phyloP scores from a whole-genome alignment of 2,113 vertebrate species.

The Vireo altiloquus region DNA sequence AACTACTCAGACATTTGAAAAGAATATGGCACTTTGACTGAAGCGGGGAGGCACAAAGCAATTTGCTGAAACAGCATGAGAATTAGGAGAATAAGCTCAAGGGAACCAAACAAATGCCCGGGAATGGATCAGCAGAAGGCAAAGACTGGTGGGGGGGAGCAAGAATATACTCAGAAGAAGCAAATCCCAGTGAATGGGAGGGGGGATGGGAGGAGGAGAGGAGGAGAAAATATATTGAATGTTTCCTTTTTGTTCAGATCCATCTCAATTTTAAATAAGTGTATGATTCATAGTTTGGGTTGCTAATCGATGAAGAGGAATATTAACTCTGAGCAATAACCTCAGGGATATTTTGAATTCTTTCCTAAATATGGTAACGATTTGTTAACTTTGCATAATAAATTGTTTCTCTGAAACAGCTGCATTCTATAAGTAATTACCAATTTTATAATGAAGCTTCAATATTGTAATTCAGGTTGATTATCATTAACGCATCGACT shows the following conservation, averaged over 20 bases:
- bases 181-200: constrained; percentile 63
- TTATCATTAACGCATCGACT: background rate
- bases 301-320: constrained; percentile 26
- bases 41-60: constrained; percentile 66
- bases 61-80: constrained; percentile 67
- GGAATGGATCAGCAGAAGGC: constrained; percentile 70
- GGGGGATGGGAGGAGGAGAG: background rate
- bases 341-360: constrained; percentile 6
- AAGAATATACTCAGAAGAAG: constrained; percentile 69
- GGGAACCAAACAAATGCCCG: constrained; percentile 66
- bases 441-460: background rate
- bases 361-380: constrained; percentile 46
- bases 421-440: constrained; percentile 22
- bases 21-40: constrained; percentile 47
- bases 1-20: constrained; percentile 26
- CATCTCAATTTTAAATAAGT: constrained; percentile 11
- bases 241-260: constrained; percentile 59
- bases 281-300: constrained; percentile 43
- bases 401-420: constrained; percentile 31
- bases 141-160: constrained; percentile 63
- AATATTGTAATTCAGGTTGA: background rate
- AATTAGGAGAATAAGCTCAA: constrained; percentile 70
- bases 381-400: constrained; percentile 38
- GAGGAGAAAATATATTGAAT: constrained; percentile 55
- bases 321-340: constrained; percentile 46